These are phyloP conservation scores for Chrysolina haemoptera DNA, from an alignment of 2,888 invertebrate species.

Conservation along the genomic window DNA sequence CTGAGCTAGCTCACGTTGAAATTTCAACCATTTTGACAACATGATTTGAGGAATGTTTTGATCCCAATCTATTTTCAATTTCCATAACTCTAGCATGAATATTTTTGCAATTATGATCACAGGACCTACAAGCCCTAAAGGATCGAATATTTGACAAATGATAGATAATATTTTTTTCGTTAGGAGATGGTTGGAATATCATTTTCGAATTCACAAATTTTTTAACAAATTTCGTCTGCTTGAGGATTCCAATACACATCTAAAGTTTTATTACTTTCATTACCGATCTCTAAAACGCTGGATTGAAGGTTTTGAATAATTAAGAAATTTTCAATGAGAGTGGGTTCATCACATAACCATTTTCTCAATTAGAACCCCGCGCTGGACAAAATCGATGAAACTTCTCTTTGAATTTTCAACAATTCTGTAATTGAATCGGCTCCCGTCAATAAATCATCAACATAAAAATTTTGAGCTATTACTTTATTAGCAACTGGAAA, in stretches of 20 bases:
- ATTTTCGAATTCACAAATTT: not conserved
- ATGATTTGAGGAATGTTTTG: too few species aligned
- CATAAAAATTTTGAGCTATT: constrained; percentile 45
- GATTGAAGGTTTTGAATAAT: too few species aligned
- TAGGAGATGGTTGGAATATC: constrained; percentile 16
- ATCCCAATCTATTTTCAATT: too few species aligned
- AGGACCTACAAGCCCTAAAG: constrained; percentile 42
- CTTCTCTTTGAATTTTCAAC: constrained; percentile 7
- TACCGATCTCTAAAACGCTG: constrained; percentile 9
- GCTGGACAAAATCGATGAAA: constrained; percentile 21
- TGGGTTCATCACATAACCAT: constrained; percentile 44
- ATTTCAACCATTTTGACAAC: not conserved
- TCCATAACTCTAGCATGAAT: not conserved
- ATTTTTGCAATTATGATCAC: constrained; percentile 15
- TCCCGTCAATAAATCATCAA: constrained; percentile 49
- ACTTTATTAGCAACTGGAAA: constrained; percentile 37
- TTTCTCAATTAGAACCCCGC: constrained; percentile 42
- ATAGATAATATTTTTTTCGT: constrained; percentile 37
- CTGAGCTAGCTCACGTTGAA: not conserved
- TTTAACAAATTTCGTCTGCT: not conserved
- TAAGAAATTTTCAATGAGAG: constrained; percentile 19
- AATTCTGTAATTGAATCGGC: constrained; percentile 21
- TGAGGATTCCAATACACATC: not conserved
- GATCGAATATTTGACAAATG: constrained; percentile 45
- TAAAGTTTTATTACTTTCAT: constrained; percentile 17